These are phyloP conservation scores for Monochamus saltuarius DNA, from an alignment of 1,140 invertebrate genomes.

Conservation along the genomic window DNA sequence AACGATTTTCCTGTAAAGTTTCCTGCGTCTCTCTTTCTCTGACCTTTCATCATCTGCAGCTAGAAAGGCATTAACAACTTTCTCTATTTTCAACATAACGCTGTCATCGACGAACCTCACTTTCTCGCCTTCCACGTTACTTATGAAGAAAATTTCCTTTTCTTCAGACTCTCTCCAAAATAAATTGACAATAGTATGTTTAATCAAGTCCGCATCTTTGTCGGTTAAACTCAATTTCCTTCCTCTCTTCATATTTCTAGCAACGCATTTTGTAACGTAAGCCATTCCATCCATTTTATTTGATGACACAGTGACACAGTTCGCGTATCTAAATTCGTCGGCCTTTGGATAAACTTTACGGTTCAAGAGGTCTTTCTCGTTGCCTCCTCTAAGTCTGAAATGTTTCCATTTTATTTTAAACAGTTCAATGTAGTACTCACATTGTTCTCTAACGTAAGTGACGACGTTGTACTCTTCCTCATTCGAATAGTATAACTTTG, in stretches of 20 bases:
- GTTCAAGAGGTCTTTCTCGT: background rate
- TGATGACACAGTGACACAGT: constrained; percentile 23
- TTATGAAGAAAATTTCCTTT: constrained; percentile 7
- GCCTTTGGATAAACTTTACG: constrained; percentile 23
- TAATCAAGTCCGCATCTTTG: constrained; percentile 1
- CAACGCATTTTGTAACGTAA: background rate
- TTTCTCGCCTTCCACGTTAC: background rate
- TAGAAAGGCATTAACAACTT: background rate
- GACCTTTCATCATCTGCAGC: background rate
- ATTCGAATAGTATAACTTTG: constrained; percentile 24
- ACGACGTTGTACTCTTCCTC: constrained; percentile 14
- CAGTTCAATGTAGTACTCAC: constrained; percentile 25
- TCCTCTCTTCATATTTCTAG: background rate
- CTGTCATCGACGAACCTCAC: constrained; percentile 6
- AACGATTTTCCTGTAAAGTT: background rate
- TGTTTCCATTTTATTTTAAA: constrained; percentile 11
- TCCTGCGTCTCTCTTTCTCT: background rate
- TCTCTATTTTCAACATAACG: constrained; percentile 7
- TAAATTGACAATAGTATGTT: background rate
- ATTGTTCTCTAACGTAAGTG: constrained; percentile 25
- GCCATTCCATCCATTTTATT: constrained; percentile 11
- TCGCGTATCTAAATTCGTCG: constrained; percentile 25
- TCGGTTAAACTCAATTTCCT: background rate
- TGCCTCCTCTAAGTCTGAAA: constrained; percentile 8
- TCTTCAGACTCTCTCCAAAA: background rate